These are phyloP conservation scores for Ectemnius lituratus DNA, from an alignment of 2,888 invertebrate species.

Conservation along the genomic window DNA sequence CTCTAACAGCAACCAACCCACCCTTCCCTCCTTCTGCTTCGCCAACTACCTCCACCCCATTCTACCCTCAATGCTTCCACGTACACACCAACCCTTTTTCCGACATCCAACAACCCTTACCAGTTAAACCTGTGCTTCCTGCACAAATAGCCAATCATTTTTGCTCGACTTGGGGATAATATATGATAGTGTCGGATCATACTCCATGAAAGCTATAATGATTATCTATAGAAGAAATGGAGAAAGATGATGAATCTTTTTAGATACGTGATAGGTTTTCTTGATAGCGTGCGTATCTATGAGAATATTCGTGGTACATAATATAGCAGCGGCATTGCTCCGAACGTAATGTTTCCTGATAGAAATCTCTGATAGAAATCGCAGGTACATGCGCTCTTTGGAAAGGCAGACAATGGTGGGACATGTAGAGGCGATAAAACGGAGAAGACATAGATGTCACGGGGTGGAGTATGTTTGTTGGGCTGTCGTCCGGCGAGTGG, in stretches of 20 bases:
- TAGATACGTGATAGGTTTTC: too few species aligned
- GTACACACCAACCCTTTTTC: constrained; percentile 18
- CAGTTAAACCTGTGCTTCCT: background rate
- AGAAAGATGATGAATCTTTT: too few species aligned
- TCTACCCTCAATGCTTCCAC: background rate
- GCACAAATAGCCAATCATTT: too few species aligned
- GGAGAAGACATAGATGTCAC: background rate
- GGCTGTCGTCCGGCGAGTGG: background rate
- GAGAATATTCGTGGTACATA: too few species aligned
- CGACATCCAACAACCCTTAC: constrained; percentile 7
- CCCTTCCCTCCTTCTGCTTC: constrained; percentile 16
- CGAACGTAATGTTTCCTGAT: too few species aligned
- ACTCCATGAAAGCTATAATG: too few species aligned
- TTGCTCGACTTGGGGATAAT: too few species aligned
- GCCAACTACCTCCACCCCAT: background rate
- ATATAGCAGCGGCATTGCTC: too few species aligned
- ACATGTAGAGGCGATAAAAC: background rate
- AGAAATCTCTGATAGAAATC: background rate
- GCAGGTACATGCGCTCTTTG: background rate
- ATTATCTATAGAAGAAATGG: too few species aligned
- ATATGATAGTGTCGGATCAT: too few species aligned
- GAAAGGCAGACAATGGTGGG: background rate
- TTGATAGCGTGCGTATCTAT: too few species aligned
- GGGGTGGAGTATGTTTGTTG: background rate
- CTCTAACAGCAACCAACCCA: constrained; percentile 43